Base-by-base conservation (phyloP, 1,140 invertebrate species). In the Musca domestica region DNA sequence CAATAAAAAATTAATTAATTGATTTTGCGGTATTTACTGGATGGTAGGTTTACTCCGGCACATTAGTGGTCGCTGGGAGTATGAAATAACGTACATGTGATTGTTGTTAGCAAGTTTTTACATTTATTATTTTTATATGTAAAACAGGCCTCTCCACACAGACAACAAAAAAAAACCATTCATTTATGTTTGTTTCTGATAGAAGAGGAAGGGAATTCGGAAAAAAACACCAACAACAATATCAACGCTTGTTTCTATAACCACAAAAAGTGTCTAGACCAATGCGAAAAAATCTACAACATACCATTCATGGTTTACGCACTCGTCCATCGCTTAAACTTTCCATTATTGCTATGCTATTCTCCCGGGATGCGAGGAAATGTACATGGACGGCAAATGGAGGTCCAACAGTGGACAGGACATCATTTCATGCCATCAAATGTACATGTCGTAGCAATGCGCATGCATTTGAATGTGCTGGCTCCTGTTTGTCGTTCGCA, bases 1-100 rank as follows among this genome's bases (percentile, higher is more conserved):
- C 25, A 61, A n/a, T n/a, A 61, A n/a, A 61, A 61, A 61, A 61
- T 61, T 34, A 61, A 61, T 61, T 61, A 61, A 61, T 61, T 30
- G 56, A 34, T 61, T 61, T 61, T 61, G 56, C 19, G 56, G 56
- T 19, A 61, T 61, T 34, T 19, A 61, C 56, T 61, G 56, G 56
- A 10, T 41, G 56, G 25, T 34, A 61, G 56, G 27, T 61, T 61
- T 9, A 61, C 34, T 41, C 27, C 56, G 34, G 27, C 56, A 61
- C 34, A 61, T 61, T 61, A 61, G 34, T 58, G 54, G 54, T 58
- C 10, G 34, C n/a, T 34, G 27, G 34, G 34, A 5, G 10, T 41
- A 41, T 30, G 12, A 12, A 41, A 41, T 12, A 41, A 61, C 27
- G 56, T 61, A 34, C 56, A 30, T 56, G 52, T 56, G 10, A 5